These are phyloP conservation scores for Aleiodes leptofemur DNA, from an alignment of 2,888 invertebrate genomes.

Conservation along the genomic window DNA sequence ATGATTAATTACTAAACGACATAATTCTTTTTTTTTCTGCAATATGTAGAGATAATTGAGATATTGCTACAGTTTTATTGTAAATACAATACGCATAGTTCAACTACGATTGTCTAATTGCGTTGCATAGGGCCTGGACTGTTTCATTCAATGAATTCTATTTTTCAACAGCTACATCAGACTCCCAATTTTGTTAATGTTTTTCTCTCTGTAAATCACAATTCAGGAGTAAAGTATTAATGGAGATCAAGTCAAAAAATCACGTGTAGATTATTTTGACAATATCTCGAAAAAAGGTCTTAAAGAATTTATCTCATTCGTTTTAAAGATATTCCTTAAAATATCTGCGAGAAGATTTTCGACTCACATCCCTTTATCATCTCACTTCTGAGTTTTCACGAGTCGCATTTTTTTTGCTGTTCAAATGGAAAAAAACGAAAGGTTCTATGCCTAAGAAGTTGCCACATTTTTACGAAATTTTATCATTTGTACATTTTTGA, in stretches of 20 bases:
- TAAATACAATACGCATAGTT: conserved; percentile 26
- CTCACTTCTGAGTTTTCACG: background rate
- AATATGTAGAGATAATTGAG: conserved; percentile 3
- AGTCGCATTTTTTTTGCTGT: conserved; percentile 3
- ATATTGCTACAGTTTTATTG: conserved; percentile 27
- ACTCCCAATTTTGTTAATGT: background rate
- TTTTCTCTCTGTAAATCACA: background rate
- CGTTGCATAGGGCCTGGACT: background rate
- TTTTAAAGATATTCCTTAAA: no score
- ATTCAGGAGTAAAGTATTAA: background rate
- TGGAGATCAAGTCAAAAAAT: background rate
- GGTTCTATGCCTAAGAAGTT: conserved; percentile 54
- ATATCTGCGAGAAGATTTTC: background rate
- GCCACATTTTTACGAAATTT: conserved; percentile 53
- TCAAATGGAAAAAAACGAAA: conserved; percentile 40
- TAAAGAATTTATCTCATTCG: background rate
- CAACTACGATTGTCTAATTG: background rate
- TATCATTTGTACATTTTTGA: conserved; percentile 42
- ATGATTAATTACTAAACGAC: conserved; percentile 8
- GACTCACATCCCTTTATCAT: background rate
- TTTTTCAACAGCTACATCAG: background rate
- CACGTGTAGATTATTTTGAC: conserved; percentile 51
- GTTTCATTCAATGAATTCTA: background rate
- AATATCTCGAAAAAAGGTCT: conserved; percentile 48
- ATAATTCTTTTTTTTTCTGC: conserved; percentile 2